These are phyloP conservation scores for Platerodrilus igneus DNA, from an alignment of 2,888 invertebrate genomes.

Conservation along the genomic window DNA sequence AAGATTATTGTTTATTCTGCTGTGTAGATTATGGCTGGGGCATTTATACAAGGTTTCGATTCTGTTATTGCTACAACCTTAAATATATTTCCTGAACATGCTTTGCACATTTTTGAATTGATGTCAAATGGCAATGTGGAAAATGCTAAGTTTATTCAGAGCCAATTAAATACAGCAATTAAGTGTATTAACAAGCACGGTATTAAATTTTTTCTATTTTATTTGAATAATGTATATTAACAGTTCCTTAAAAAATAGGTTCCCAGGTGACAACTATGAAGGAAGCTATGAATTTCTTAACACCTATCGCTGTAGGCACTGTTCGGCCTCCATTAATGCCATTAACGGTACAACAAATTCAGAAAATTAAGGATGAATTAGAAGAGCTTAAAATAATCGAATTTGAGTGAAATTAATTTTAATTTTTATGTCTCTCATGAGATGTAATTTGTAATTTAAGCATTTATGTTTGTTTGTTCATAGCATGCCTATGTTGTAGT, in stretches of 20 bases:
- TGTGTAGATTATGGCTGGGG: constrained; percentile 61
- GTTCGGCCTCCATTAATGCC: constrained; percentile 32
- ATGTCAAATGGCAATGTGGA: constrained; percentile 48
- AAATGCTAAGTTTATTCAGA: constrained; percentile 53
- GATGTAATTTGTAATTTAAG: no score
- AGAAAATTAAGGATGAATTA: constrained; percentile 31
- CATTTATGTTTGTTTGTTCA: no score
- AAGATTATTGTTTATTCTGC: constrained; percentile 1
- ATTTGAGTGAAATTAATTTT: no score
- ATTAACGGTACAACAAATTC: constrained; percentile 30
- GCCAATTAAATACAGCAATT: constrained; percentile 41
- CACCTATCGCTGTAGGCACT: constrained; percentile 27
- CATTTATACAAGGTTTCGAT: constrained; percentile 63
- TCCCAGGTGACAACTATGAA: constrained; percentile 32
- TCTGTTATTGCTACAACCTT: constrained; percentile 68
- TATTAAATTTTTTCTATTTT: constrained; percentile 4
- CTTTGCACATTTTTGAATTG: constrained; percentile 54
- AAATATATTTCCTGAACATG: constrained; percentile 61
- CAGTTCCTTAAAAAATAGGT: no score
- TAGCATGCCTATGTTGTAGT: no score
- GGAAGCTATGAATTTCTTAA: constrained; percentile 32
- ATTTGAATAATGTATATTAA: no score
- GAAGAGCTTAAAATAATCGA: no score
- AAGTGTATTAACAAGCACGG: constrained; percentile 35
- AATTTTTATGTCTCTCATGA: no score